A percentile compares a stretch with the other conserved stretches of the same genome.
These are phyloP conservation scores for Dicrostonyx torquatus DNA, from an alignment of 2,797 vertebrate species.

Conservation along the genomic window DNA sequence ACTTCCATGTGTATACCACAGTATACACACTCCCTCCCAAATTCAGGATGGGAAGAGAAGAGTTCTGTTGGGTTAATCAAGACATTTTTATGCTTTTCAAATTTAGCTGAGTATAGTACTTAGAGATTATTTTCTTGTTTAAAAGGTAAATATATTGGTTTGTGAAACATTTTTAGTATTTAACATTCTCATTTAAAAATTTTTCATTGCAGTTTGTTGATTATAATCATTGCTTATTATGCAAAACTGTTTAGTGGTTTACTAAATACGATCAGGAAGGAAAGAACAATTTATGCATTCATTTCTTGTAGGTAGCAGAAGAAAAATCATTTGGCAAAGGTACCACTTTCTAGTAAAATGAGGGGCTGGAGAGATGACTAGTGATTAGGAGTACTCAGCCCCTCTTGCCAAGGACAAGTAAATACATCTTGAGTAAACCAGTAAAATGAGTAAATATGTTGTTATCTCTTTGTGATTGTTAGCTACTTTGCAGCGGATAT, in stretches of 20 bases:
- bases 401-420: background rate
- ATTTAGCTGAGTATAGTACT: slow-evolving; percentile 22
- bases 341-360: slow-evolving; percentile 10
- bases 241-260: slow-evolving; percentile 14
- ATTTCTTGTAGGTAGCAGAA: slow-evolving; percentile 37
- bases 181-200: slow-evolving; percentile 5
- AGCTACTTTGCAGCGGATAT: background rate
- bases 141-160: slow-evolving; percentile 17
- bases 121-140: slow-evolving; percentile 39
- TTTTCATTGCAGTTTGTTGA: background rate
- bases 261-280: slow-evolving; percentile 41
- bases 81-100: slow-evolving; percentile 23
- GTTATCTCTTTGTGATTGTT: background rate
- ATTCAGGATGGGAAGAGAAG: background rate
- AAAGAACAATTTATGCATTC: slow-evolving; percentile 28
- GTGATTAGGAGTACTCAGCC: background rate
- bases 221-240: slow-evolving; percentile 34
- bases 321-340: slow-evolving; percentile 30
- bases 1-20: background rate
- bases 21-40: background rate
- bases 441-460: slow-evolving; percentile 3
- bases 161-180: slow-evolving; percentile 55
- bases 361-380: background rate
- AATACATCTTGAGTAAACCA: background rate
- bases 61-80: background rate